Evolutionary conservation across 1,140 invertebrate species (phyloP), one percentile per base, ranked within the genome.

Genomic region (Heliconius congener): DNA sequence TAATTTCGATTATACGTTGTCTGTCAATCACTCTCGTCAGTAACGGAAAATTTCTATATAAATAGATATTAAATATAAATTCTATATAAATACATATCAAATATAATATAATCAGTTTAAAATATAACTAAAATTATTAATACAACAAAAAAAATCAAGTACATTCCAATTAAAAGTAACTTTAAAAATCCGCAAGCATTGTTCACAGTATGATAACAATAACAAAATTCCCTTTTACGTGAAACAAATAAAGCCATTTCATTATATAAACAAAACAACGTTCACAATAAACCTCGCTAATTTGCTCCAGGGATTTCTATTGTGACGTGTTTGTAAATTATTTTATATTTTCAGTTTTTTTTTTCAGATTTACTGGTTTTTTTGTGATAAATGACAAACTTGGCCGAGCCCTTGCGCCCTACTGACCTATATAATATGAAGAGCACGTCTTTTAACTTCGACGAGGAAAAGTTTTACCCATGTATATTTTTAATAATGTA

Each of bases 361-460:
- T 66, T 30, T n/a, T 66, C 27, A 23, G 11, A 30, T 27, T 66
- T 66, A 5, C 27, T 30, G 19, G 5, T n/a, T 50, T 73, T 46
- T 74, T 18, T 60, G 6, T 74, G 52, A 74, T 52, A 39, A 74
- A 34, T 74, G 50, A 60, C 19, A 74, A 23, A 74, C 2, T 8
- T 57, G 18, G 11, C 27, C 37, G 18, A 27, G 34, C 50, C 30
- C 55, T 74, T 57, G 73, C 39, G 50, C 5, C 73, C 73, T 57
- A 60, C 52, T 74, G 46, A 74, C 73, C 46, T 74, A 37, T 57
- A 23, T 73, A 23, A 46, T 9, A 19, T 1, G 9, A 42, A 2
- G 19, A 46, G 23, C 13, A 42, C 71, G 19, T 46, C 71, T 42
- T 42, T 30, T 13, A 27, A 27, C 60, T 66, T 66, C 23, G 2